phyloP scores from a whole-genome alignment of 1,140 invertebrate species.

The Ditylenchus dipsaci region DNA sequence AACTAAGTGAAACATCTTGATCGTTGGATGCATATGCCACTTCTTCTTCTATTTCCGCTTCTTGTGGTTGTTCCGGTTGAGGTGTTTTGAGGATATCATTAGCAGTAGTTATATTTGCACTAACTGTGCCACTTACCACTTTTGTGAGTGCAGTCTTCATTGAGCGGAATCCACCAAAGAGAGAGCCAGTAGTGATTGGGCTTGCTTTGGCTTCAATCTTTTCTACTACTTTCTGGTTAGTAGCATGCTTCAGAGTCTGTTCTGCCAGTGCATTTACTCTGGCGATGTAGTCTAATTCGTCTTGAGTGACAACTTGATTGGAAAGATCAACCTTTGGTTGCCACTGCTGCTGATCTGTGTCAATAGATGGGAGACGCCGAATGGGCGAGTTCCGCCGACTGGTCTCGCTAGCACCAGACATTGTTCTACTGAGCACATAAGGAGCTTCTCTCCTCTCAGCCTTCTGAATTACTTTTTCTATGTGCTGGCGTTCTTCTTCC shows the following conservation, averaged over 20 bases:
- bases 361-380: not conserved
- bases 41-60: not conserved
- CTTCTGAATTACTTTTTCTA: conserved; percentile 29
- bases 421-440: conserved; percentile 13
- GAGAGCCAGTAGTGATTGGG: not conserved
- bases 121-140: not conserved
- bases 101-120: not conserved
- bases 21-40: not conserved
- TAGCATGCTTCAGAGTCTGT: not conserved
- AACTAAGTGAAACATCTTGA: not conserved
- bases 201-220: not conserved
- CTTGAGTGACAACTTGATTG: conserved; percentile 1
- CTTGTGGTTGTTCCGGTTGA: not conserved
- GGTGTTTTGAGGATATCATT: too few relatives aligned
- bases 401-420: not conserved
- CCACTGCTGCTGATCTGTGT: not conserved
- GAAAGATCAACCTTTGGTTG: not conserved
- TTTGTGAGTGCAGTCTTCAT: not conserved
- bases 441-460: conserved; percentile 21
- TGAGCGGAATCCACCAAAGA: not conserved
- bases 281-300: not conserved
- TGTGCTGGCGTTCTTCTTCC: conserved; percentile 27
- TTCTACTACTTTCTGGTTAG: not conserved
- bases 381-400: not conserved
- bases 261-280: not conserved